Base-by-base conservation (phyloP, 1,140 invertebrate genomes). In the Panagrolaimus sp. region DNA sequence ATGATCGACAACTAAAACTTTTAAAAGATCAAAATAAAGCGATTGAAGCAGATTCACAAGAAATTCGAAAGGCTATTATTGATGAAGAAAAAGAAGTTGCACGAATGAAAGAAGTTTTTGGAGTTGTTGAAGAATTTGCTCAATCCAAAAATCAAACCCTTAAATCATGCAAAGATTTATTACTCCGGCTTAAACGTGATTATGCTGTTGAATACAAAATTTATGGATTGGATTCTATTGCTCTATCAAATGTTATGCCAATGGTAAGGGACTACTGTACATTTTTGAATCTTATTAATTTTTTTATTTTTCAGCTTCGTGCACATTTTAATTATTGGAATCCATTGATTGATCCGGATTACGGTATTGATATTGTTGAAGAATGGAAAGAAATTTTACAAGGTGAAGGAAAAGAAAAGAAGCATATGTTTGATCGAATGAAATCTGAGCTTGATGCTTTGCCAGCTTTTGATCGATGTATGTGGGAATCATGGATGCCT, bases 401-500 rank as follows among this genome's bases (percentile, higher is more conserved):
- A 68, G 16, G 71, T 8, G 44, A 79, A 89, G 66, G 27, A 38
- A 66, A 66, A 14, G 79, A 65, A 44, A 47, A 63, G 25, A 53
- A n/a, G 31, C 45, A 65, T 3, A 42, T 71, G 13, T 77, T 74
- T 38, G 63, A 76, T 23, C 67, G 65, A 27, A 76, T 71, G 31
- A 45, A 67, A 23, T 71, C 45, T 27, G 67, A 76, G 31, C 23
- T 63, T 69, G 61, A 65, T 11, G 63, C 69, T 44, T 44, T 77
- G 13, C 67, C 78, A 66, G 77, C 82, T 13, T 84, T 71, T 68
- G 76, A 83, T 66, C 73, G 80, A 73, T 84, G 95, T 5, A 85
- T 96, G 65, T 95, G 92, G 92, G 90, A 92, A 69, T 88, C 90
- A 0, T 92, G 92, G 88, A 90, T 94, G 87, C 92, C 92, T 42